Conservation (phyloP, 1,140 invertebrate species). For the Propsilocerus akamusi region DNA sequence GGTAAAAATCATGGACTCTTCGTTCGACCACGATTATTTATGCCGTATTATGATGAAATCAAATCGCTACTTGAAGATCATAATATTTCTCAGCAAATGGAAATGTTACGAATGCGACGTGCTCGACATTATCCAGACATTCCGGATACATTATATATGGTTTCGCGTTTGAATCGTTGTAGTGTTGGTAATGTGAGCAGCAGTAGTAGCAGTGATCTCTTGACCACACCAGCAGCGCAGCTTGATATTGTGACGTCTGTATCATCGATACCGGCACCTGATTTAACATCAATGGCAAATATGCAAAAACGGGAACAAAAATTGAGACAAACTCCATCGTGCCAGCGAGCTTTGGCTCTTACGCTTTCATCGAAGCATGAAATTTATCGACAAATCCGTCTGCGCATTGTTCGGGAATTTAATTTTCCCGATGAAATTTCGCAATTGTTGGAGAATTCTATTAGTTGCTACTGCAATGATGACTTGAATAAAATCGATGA, state of each 20-base stretch:
- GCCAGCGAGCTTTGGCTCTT: slow-evolving; percentile 53
- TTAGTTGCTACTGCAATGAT: slow-evolving; percentile 12
- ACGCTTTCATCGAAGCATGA: slow-evolving; percentile 56
- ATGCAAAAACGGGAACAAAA: slow-evolving; percentile 79
- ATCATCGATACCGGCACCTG: slow-evolving; percentile 46
- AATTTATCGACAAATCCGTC: slow-evolving; percentile 57
- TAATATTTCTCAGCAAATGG: slow-evolving; percentile 51
- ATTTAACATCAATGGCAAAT: slow-evolving; percentile 49
- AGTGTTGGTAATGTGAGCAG: slow-evolving; percentile 11
- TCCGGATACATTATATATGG: slow-evolving; percentile 90
- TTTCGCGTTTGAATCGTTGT: slow-evolving; percentile 27
- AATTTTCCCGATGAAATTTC: slow-evolving; percentile 83
- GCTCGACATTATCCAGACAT: slow-evolving; percentile 55
- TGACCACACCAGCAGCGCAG: slow-evolving; percentile 30
- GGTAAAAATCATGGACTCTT: slow-evolving; percentile 63
- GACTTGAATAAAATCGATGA: slow-evolving; percentile 13
- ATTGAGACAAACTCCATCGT: slow-evolving; percentile 57
- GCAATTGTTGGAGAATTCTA: slow-evolving; percentile 49
- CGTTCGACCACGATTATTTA: slow-evolving; percentile 71
- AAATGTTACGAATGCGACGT: slow-evolving; percentile 50
- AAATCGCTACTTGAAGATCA: slow-evolving; percentile 75
- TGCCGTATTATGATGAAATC: slow-evolving; percentile 86
- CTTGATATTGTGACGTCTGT: slow-evolving; percentile 38
- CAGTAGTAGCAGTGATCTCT: slow-evolving; percentile 12
- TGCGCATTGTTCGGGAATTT: slow-evolving; percentile 83